Evolutionary conservation across 2,113 vertebrate species (phyloP).

Genomic region (Rattus norvegicus): DNA sequence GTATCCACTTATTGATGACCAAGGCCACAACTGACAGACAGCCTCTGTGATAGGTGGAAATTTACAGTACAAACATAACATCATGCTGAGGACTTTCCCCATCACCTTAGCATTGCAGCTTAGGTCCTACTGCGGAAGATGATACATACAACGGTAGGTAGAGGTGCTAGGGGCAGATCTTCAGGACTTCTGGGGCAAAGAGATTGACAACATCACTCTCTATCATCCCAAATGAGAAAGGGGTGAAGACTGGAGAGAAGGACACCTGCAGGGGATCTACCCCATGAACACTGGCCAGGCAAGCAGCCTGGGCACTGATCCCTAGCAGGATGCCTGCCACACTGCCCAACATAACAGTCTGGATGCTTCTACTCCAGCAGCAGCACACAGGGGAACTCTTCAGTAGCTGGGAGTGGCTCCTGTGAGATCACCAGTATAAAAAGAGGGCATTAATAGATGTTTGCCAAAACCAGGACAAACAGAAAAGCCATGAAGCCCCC

Average conservation of each 20-base stretch:
- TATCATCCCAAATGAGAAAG: not conserved
- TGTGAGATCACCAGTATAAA: not conserved
- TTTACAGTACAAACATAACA: constrained; percentile 30
- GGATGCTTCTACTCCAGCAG: not conserved
- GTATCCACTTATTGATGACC: constrained; percentile 46
- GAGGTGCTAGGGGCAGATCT: not conserved
- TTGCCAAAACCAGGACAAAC: not conserved
- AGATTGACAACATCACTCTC: not conserved
- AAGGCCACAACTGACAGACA: constrained; percentile 47
- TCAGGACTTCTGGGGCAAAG: constrained; percentile 9
- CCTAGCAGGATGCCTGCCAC: not conserved
- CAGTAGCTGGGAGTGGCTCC: not conserved
- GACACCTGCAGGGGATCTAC: not conserved
- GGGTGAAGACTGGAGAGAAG: not conserved
- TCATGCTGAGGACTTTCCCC: not conserved
- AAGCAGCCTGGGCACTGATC: not conserved
- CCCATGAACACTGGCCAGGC: not conserved
- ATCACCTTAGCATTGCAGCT: not conserved
- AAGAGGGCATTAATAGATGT: not conserved
- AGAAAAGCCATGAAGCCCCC: not conserved
- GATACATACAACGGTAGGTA: not conserved
- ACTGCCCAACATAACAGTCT: constrained; percentile 15
- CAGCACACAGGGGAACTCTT: not conserved
- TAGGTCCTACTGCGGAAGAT: not conserved
- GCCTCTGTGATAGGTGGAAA: constrained; percentile 23